These are phyloP conservation scores for Drosophila demipolita DNA, from an alignment of 2,888 invertebrate species.

Conservation along the genomic window DNA sequence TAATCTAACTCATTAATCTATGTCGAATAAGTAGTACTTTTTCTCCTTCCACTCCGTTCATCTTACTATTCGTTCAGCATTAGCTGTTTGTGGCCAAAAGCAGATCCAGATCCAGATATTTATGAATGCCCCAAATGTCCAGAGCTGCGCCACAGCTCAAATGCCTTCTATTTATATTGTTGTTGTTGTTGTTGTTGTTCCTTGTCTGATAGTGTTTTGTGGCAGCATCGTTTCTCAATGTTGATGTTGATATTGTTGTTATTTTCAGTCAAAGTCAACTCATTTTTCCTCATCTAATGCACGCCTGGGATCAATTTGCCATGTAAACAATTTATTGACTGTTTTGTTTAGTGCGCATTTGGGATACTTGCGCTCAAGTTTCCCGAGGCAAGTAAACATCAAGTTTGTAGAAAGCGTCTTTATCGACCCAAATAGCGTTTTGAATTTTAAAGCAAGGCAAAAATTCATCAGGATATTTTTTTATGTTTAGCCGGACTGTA, in stretches of 20 bases:
- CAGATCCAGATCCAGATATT: conserved; percentile 34
- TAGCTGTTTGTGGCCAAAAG: not conserved
- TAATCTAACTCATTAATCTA: not conserved
- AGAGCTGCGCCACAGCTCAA: conserved; percentile 36
- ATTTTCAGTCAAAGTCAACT: conserved; percentile 76
- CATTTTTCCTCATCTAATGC: conserved; percentile 81
- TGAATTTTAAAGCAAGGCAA: conserved; percentile 55
- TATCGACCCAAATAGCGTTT: conserved; percentile 24
- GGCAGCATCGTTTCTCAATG: conserved; percentile 26
- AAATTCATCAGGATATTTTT: conserved; percentile 61
- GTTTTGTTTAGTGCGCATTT: conserved; percentile 78
- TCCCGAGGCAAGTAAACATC: conserved; percentile 34
- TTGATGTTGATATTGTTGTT: conserved; percentile 35
- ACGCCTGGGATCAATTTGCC: conserved; percentile 78
- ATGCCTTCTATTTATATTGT: conserved; percentile 15
- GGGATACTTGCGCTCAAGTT: conserved; percentile 66
- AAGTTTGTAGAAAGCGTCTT: conserved; percentile 16
- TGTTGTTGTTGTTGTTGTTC: not conserved
- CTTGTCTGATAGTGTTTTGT: conserved; percentile 4
- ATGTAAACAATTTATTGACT: conserved; percentile 82
- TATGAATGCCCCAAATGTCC: conserved; percentile 63
- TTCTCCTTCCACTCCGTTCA: not conserved
- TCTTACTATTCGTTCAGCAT: not conserved
- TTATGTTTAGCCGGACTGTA: conserved; percentile 24
- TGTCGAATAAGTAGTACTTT: not conserved